Base-by-base conservation (phyloP, 2,888 invertebrate species). In the Cosmorhoe ocellata region DNA sequence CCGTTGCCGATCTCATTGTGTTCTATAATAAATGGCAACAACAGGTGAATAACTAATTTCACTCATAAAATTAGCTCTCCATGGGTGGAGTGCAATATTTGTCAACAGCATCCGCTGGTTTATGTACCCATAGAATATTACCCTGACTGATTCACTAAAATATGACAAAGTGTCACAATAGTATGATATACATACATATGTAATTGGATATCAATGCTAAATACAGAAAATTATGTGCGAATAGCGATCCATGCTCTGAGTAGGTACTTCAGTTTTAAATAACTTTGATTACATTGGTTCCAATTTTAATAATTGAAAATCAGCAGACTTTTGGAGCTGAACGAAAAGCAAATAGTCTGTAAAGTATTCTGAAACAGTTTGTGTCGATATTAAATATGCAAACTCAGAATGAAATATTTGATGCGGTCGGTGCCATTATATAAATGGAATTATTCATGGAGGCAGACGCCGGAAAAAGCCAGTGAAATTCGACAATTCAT, bases 41-140 rank as follows among this genome's bases (percentile, higher is more conserved):
- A 86, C 89, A 90, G 89, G 89, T 90, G 87, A 89, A 87, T 86
- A 82, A 87, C 85, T 89, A 87, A 89, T 90, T 90, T 89, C 83
- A 84, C 84, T 86, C 79, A 86, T 87, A 88, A 88, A 84, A 85
- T 85, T 84, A 89, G 83, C 82, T 81, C 74, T 80, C 73, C 78
- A 83, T 87, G 87, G 89, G 86, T 84, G 88, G 80, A 84, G 86
- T 82, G 82, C 81, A 84, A 84, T 88, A 86, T 81, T 77, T 74
- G 80, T 81, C 74, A 72, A 65, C 79, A 76, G 80, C 80, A 84
- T 85, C 86, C 86, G 88, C 71, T 70, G 76, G 45, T 51, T 54
- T 53, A 54, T 54, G 74, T 79, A 18, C 18, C 4, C 18, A 73
- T 74, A 66, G 69, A 72, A 75, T 76, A 76, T 76, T 67, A 66